Evolutionary conservation across 2,888 invertebrate species (phyloP).

Genomic region (Orthosia gracilis): DNA sequence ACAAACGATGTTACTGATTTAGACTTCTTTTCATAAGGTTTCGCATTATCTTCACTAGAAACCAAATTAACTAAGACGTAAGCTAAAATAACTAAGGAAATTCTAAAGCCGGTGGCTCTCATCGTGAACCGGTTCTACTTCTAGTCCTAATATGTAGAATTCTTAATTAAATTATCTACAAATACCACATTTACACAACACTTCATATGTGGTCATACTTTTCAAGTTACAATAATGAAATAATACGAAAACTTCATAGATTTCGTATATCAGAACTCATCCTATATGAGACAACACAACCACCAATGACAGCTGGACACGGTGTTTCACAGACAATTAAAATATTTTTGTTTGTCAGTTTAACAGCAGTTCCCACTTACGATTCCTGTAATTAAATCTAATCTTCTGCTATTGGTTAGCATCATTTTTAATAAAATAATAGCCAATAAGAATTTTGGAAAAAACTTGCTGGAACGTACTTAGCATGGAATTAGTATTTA

Average conservation of each 20-base stretch:
- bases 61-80: slow-evolving; percentile 76
- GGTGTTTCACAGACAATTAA: slow-evolving; percentile 63
- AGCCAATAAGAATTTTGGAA: no score
- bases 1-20: slow-evolving; percentile 97
- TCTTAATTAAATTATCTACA: slow-evolving; percentile 54
- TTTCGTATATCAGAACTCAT: slow-evolving; percentile 68
- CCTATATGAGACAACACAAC: slow-evolving; percentile 67
- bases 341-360: slow-evolving; percentile 41
- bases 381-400: no score
- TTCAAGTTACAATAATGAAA: slow-evolving; percentile 55
- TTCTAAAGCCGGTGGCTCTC: slow-evolving; percentile 82
- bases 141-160: slow-evolving; percentile 20
- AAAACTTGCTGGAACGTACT: no score
- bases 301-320: slow-evolving; percentile 87
- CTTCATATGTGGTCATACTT: slow-evolving; percentile 67
- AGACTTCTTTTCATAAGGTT: slow-evolving; percentile 89
- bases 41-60: slow-evolving; percentile 74
- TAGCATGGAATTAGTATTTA: no score
- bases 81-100: slow-evolving; percentile 77
- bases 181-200: slow-evolving; percentile 69
- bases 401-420: neutral
- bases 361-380: slow-evolving; percentile 42
- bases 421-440: no score
- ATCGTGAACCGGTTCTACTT: slow-evolving; percentile 69
- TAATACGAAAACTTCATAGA: slow-evolving; percentile 57